These are phyloP conservation scores for Lepidurus apus DNA, from an alignment of 1,140 invertebrate species.

Conservation along the genomic window DNA sequence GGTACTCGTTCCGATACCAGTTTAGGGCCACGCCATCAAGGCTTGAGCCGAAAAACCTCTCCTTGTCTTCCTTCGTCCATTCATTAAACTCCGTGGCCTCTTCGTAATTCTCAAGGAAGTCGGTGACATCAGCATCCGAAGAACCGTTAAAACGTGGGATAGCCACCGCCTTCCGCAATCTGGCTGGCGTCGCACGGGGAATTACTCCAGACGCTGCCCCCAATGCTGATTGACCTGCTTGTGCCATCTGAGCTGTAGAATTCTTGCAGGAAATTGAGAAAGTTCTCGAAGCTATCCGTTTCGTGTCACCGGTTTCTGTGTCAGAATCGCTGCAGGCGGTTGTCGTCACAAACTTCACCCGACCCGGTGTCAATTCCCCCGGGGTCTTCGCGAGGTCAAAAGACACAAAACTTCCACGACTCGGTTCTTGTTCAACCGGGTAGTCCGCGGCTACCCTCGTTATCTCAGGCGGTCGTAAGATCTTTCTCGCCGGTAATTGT, in stretches of 20 bases:
- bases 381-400: neutral
- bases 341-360: neutral
- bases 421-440: neutral
- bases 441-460: neutral
- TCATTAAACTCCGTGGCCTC: neutral
- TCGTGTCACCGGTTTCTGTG: neutral
- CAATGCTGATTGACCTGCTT: neutral
- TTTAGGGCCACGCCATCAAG: neutral
- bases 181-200: neutral
- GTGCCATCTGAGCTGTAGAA: neutral
- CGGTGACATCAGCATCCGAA: neutral
- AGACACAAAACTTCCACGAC: neutral
- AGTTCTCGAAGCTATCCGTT: neutral
- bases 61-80: neutral
- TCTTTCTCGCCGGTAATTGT: neutral
- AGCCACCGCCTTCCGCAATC: neutral
- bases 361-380: neutral
- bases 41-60: neutral
- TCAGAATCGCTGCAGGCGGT: neutral
- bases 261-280: neutral
- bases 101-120: neutral
- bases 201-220: neutral
- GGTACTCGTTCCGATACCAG: neutral
- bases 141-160: neutral
- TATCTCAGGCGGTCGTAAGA: neutral